Evolutionary conservation across 2,888 invertebrate genomes (phyloP), one percentile per base, ranked within the genome.

Genomic region (Acronicta psi): DNA sequence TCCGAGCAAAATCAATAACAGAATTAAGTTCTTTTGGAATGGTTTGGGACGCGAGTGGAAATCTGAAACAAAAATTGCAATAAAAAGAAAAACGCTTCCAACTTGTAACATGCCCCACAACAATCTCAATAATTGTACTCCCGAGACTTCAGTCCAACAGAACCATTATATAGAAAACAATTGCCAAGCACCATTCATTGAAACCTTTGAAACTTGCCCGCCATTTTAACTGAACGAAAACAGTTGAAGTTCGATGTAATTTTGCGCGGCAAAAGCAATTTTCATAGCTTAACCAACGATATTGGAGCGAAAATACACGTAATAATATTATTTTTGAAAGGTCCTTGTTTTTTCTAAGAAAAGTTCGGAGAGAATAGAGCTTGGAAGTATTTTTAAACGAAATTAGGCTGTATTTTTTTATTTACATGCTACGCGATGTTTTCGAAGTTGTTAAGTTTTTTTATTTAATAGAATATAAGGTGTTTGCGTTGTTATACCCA

Each of bases 151-250:
- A 8, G 9, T 38, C 45, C 36, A 25, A 41, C n/a, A 34, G 17
- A 13, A 9, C 59, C 17, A 49, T 50, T 53, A 46, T 53, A 53
- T 53, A 14, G 29, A 58, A 38, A 65, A 65, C 71, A 57, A 65
- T 67, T 58, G 45, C 14, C n/a, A 9, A 36, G 20, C 41, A 23
- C 40, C 36, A 42, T 49, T 67, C 42, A 65, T 40, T 13, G 11
- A 18, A 36, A 40, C 25, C 49, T n/a, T n/a, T n/a, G n/a, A 25
- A 65, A 8, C 16, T 37, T 2, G 25, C 13, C 29, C 40, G 47
- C 38, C 37, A 34, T 71, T 49, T 40, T n/a, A 50, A 58, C 44
- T 40, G n/a, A 59, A 71, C 46, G 45, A 36, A 65, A 67, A 53
- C 52, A 65, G 65, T 53, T 53, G 31, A 11, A 46, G 23, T 36